Percentiles rank a stretch among this genome's conserved stretches.
Evolutionary conservation across 2,888 invertebrate species (phyloP).

Genomic region (Drosophila borealis): DNA sequence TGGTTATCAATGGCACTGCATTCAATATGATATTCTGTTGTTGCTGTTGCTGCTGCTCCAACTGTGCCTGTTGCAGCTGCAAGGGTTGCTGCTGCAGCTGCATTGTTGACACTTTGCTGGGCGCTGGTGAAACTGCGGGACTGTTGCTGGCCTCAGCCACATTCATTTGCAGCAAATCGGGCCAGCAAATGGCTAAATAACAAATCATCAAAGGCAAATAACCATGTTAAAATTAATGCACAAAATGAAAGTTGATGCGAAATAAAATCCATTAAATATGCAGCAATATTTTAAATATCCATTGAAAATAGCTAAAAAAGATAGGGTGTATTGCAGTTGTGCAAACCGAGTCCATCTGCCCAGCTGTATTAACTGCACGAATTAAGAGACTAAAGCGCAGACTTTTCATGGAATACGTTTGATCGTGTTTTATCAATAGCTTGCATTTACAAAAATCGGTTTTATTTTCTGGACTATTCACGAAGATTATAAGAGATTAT

Average conservation of each 20-base stretch:
- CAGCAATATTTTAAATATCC: conserved; percentile 6
- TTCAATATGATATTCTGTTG: conserved; percentile 81
- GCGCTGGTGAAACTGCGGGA: conserved; percentile 59
- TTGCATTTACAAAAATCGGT: no score
- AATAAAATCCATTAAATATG: conserved; percentile 24
- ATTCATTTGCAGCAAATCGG: conserved; percentile 82
- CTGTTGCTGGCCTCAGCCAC: conserved; percentile 64
- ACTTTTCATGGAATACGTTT: no score
- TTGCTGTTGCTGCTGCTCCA: conserved; percentile 59
- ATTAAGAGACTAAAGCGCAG: no score
- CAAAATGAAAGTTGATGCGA: background rate
- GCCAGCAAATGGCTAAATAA: conserved; percentile 83
- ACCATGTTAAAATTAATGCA: background rate
- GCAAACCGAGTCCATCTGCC: background rate
- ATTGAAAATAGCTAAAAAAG: background rate
- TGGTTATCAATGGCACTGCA: conserved; percentile 83
- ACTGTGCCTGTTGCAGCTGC: conserved; percentile 61
- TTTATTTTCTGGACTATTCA: no score
- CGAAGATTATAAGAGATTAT: no score
- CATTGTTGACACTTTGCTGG: conserved; percentile 56
- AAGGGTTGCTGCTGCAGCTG: conserved; percentile 59
- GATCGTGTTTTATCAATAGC: no score
- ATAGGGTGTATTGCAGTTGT: background rate
- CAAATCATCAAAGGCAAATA: background rate
- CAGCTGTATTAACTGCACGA: no score